A percentile compares a stretch with the other conserved stretches of the same genome.
Conservation (phyloP, 2,797 vertebrate genomes). For the Tenualosa thibaudeaui region DNA sequence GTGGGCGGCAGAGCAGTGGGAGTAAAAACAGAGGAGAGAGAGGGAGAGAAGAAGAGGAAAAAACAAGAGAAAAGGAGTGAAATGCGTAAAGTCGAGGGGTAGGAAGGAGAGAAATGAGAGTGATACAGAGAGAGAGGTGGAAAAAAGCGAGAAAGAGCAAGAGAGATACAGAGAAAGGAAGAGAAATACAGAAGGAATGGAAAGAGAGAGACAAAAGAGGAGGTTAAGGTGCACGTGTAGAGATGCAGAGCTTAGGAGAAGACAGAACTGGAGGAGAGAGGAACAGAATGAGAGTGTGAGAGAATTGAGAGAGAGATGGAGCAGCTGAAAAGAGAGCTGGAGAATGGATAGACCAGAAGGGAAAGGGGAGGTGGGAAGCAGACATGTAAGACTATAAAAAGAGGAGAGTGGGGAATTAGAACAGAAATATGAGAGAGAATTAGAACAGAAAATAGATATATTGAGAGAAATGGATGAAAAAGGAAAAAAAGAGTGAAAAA, state of each 20-base stretch:
- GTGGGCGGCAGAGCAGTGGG: conserved; percentile 42
- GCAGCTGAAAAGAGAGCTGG: not conserved
- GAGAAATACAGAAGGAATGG: not conserved
- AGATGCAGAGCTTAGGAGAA: not conserved
- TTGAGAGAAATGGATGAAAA: not conserved
- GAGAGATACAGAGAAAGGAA: not conserved
- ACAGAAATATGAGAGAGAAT: not conserved
- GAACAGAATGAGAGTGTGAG: not conserved
- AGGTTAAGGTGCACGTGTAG: not conserved
- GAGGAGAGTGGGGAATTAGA: not conserved
- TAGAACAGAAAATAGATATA: not conserved
- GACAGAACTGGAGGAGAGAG: not conserved
- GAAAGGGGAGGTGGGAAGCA: not conserved
- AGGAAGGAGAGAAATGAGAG: too few species aligned
- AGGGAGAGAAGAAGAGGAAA: not conserved
- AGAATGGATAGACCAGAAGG: not conserved
- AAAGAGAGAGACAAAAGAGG: not conserved
- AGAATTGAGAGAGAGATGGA: not conserved
- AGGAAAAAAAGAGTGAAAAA: not conserved
- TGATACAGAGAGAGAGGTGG: not conserved
- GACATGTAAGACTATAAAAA: not conserved
- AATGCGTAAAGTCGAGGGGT: conserved; percentile 20
- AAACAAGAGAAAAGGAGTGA: conserved; percentile 26
- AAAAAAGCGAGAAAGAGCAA: conserved; percentile 20
- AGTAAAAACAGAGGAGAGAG: conserved; percentile 34